Base-by-base conservation (phyloP, 2,888 invertebrate species). In the Mythimna ferrago region DNA sequence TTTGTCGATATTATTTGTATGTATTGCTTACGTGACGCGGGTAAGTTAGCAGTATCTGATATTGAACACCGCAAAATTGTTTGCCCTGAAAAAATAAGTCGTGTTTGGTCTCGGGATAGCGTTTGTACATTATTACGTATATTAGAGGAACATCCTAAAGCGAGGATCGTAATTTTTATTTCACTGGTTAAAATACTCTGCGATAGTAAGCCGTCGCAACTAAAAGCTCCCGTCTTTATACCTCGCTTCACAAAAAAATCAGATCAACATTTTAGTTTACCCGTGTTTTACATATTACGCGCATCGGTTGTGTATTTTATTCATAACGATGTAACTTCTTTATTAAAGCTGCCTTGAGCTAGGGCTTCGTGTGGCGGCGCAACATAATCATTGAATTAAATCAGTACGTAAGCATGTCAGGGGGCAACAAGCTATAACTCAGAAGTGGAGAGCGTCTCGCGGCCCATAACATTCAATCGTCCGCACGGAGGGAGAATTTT, bases 391-490 rank as follows among this genome's bases (percentile, higher is more conserved):
- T 93, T 93, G 90, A 93, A 92, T 93, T 93, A 93, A 93, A 93
- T 92, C 92, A 91, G 92, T 90, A 91, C 90, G 92, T 90, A 89
- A 92, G 92, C 91, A 93, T 91, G 93, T 92, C 91, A 91, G 92
- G 89, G 89, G 90, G 91, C 90, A 93, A 92, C 92, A 92, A 92
- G 89, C 91, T 89, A 94, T 95, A 95, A 94, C 91, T 95, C 92
- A 93, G 90, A 92, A 92, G 92, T 92, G 90, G 92, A 93, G 94
- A 93, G 92, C 93, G 92, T 92, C 94, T 93, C 93, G 92, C 92
- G 93, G 94, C 92, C 93, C 94, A 94, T 95, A 95, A 95, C 95
- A 95, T 95, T 95, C 95, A 95, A 95, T 95, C 95, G 95, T 93
- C 92, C 91, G 93, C 86, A 92, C 95, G 94, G 92, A 92, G 94